phyloP scores from a whole-genome alignment of 2,797 vertebrate species.

The Gymnopithys bicolor region DNA sequence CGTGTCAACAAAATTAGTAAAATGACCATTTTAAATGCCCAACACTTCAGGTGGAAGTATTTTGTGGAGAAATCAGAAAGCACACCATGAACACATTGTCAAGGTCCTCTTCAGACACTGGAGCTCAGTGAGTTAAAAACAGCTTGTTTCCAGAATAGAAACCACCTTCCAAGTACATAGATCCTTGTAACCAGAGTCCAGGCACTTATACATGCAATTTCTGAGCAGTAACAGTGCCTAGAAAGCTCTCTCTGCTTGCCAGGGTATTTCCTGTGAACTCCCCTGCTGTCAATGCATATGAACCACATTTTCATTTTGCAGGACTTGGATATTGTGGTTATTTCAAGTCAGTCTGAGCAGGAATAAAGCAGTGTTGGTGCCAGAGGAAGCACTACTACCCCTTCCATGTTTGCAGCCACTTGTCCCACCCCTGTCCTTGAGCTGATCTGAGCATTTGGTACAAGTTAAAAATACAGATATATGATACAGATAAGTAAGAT shows the following conservation, averaged over 20 bases:
- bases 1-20: not conserved
- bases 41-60: not conserved
- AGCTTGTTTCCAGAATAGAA: not conserved
- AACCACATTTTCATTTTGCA: not conserved
- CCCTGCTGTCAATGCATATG: not conserved
- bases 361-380: not conserved
- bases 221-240: not conserved
- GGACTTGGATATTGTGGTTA: not conserved
- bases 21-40: not conserved
- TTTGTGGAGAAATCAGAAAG: not conserved
- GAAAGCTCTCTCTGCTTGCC: not conserved
- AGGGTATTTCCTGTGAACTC: not conserved
- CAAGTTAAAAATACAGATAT: no score
- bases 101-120: not conserved
- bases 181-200: not conserved
- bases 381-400: not conserved
- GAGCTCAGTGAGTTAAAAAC: not conserved
- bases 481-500: not conserved
- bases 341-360: not conserved
- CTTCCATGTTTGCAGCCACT: not conserved
- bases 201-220: not conserved
- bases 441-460: not conserved
- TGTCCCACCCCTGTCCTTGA: not conserved
- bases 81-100: not conserved
- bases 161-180: not conserved